phyloP scores from a whole-genome alignment of 1,140 invertebrate species.

The Ruditapes philippinarum region DNA sequence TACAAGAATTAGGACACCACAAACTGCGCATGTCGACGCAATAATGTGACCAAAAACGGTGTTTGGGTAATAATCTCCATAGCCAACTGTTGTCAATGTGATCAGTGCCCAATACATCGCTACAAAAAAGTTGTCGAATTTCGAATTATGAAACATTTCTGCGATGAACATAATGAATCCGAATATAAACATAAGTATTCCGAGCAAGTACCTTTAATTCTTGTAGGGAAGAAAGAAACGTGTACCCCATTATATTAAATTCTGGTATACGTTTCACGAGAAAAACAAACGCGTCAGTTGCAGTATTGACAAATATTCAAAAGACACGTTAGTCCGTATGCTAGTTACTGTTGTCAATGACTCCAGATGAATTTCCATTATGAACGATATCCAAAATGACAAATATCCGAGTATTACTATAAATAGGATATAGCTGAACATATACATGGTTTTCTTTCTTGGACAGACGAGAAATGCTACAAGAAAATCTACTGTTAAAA shows the following conservation, averaged over 20 bases:
- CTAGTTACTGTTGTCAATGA: neutral
- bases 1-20: too few relatives aligned
- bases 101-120: slow-evolving; percentile 91
- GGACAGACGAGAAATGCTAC: slow-evolving; percentile 1
- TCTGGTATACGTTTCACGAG: neutral
- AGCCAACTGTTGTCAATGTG: slow-evolving; percentile 99
- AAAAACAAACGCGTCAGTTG: neutral
- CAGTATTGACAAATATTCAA: neutral
- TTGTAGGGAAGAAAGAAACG: neutral
- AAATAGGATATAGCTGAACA: neutral
- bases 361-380: neutral
- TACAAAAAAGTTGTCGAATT: slow-evolving; percentile 13
- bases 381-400: neutral
- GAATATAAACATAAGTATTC: slow-evolving; percentile 27
- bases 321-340: neutral
- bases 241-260: neutral
- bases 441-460: neutral
- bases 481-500: neutral
- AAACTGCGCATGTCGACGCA: slow-evolving; percentile 94
- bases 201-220: slow-evolving; percentile 48
- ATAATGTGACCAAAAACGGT: slow-evolving; percentile 87
- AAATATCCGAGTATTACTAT: neutral
- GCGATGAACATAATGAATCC: slow-evolving; percentile 23
- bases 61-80: slow-evolving; percentile 94
- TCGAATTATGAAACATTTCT: neutral